These are phyloP conservation scores for Eupithecia subfuscata DNA, from an alignment of 2,888 invertebrate species.

Conservation along the genomic window DNA sequence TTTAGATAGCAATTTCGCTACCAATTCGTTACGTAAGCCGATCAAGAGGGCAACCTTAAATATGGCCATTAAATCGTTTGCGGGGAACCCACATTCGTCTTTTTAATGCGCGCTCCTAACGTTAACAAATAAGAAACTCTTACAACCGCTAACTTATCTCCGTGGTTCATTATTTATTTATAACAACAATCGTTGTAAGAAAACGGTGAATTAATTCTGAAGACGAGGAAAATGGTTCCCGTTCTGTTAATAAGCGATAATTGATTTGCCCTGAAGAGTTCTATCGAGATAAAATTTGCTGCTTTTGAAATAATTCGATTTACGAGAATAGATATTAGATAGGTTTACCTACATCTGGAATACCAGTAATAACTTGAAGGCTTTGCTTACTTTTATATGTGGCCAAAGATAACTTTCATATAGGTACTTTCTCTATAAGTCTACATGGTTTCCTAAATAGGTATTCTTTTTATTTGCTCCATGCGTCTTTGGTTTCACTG, in stretches of 20 bases:
- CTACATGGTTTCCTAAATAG: background rate
- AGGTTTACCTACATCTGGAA: background rate
- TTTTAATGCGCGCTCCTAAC: slow-evolving; percentile 65
- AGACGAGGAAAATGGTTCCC: slow-evolving; percentile 37
- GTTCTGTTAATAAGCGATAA: slow-evolving; percentile 42
- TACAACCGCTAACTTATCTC: slow-evolving; percentile 57
- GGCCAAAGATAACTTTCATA: background rate
- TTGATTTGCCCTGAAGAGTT: slow-evolving; percentile 39
- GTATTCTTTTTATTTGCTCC: background rate
- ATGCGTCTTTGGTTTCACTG: no score
- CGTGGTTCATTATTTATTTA: slow-evolving; percentile 45
- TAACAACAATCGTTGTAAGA: slow-evolving; percentile 37
- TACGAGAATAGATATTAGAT: background rate
- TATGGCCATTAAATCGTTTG: slow-evolving; percentile 77
- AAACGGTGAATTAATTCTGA: slow-evolving; percentile 44
- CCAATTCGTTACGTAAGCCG: slow-evolving; percentile 82
- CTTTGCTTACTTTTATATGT: background rate
- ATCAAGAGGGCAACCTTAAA: slow-evolving; percentile 80
- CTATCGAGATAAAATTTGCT: background rate
- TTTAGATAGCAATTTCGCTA: slow-evolving; percentile 83
- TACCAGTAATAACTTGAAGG: no score
- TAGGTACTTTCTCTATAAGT: background rate
- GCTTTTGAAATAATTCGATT: background rate
- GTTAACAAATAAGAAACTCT: slow-evolving; percentile 66
- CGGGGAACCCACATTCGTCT: slow-evolving; percentile 69